A percentile compares a stretch with the other conserved stretches of the same genome.
phyloP scores from a whole-genome alignment of 2,888 invertebrate species.

The Hanleya hanleyi region DNA sequence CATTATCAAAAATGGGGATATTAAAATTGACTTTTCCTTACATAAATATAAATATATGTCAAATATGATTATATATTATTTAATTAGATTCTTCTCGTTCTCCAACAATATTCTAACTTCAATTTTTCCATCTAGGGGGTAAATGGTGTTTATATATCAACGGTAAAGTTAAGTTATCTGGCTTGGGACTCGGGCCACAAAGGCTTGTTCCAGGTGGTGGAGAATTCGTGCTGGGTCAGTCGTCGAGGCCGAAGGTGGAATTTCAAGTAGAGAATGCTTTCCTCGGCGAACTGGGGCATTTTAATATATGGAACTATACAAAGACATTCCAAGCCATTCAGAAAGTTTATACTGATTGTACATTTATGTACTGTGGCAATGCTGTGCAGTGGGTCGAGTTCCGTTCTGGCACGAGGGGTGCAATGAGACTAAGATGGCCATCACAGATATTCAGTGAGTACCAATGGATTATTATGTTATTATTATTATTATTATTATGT shows the following conservation, averaged over 20 bases:
- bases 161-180: slow-evolving; percentile 28
- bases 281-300: slow-evolving; percentile 68
- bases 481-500: too few relatives aligned
- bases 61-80: too few relatives aligned
- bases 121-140: slow-evolving; percentile 39
- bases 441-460: slow-evolving; percentile 62
- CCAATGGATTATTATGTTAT: too few relatives aligned
- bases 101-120: not conserved
- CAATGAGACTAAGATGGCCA: slow-evolving; percentile 71
- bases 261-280: slow-evolving; percentile 60
- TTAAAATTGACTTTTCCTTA: too few relatives aligned
- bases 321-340: slow-evolving; percentile 46
- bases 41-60: too few relatives aligned
- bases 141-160: slow-evolving; percentile 51
- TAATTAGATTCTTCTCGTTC: not conserved
- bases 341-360: slow-evolving; percentile 61
- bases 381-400: slow-evolving; percentile 73
- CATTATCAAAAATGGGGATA: too few relatives aligned
- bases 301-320: slow-evolving; percentile 71
- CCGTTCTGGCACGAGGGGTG: slow-evolving; percentile 71
- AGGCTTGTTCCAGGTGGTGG: slow-evolving; percentile 60
- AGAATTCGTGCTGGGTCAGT: slow-evolving; percentile 69
- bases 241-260: slow-evolving; percentile 39
- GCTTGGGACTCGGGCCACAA: slow-evolving; percentile 39
- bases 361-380: slow-evolving; percentile 69